Evolutionary conservation across 35 echinoderm and acorn worm genomes (phyloP).

Genomic region (Ptychodera flava): DNA sequence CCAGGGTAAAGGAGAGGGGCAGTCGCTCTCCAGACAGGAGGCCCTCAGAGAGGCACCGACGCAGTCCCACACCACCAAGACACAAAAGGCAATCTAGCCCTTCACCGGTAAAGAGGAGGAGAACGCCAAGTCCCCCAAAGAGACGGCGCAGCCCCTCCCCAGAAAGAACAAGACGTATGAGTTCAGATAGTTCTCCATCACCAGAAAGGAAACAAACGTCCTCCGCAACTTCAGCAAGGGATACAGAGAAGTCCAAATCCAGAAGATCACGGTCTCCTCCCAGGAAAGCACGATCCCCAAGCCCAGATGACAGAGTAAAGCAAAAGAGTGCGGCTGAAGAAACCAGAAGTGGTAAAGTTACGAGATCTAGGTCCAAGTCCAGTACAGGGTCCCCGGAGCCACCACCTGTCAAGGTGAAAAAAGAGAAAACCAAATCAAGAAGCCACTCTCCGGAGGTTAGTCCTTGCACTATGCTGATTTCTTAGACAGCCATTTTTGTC

Average conservation of each 20-base stretch:
- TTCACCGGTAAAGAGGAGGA: not conserved
- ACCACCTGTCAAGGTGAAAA: not conserved
- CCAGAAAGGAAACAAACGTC: not conserved
- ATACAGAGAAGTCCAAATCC: not conserved
- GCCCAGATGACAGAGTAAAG: not conserved
- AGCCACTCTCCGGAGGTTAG: not conserved
- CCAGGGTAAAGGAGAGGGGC: not conserved
- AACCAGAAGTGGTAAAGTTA: not conserved
- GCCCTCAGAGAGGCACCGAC: not conserved
- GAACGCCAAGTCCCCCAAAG: not conserved
- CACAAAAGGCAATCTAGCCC: not conserved
- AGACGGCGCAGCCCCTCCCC: not conserved
- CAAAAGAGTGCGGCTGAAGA: not conserved
- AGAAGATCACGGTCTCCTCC: not conserved
- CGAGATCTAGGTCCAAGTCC: not conserved
- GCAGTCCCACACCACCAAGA: not conserved
- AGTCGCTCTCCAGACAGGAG: not conserved
- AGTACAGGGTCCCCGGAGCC: not conserved
- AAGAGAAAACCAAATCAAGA: not conserved
- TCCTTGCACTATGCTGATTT: not conserved
- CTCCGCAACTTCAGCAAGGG: not conserved
- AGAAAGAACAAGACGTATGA: not conserved
- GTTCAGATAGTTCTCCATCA: not conserved
- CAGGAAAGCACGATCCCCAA: not conserved
- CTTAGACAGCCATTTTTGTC: no score